Percentiles rank a stretch among this genome's conserved stretches.
Evolutionary conservation across 1,140 invertebrate genomes (phyloP).

Genomic region (Aphidius gifuensis): DNA sequence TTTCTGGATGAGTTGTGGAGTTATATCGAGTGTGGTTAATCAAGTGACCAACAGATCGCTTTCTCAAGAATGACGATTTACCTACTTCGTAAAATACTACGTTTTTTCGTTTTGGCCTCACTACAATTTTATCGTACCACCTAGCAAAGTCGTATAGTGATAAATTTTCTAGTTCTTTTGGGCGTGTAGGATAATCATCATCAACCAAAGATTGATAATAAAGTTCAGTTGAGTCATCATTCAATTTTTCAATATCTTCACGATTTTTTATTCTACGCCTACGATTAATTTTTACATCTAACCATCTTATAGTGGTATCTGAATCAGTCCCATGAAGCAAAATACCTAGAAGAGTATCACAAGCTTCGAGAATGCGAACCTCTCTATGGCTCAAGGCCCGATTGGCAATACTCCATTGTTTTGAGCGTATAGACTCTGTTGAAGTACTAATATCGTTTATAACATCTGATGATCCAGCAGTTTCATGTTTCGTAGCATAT

Average conservation of each 20-base stretch:
- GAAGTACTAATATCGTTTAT: slow-evolving; percentile 27
- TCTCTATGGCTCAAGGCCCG: slow-evolving; percentile 29
- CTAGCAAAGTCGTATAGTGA: slow-evolving; percentile 12
- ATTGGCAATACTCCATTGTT: slow-evolving; percentile 29
- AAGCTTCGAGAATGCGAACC: slow-evolving; percentile 29
- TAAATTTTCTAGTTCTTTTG: slow-evolving; percentile 4
- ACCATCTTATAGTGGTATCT: slow-evolving; percentile 31
- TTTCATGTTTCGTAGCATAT: slow-evolving; percentile 33
- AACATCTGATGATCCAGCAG: slow-evolving; percentile 21
- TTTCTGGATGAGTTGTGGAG: slow-evolving; percentile 31
- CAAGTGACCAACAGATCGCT: slow-evolving; percentile 29
- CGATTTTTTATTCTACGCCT: slow-evolving; percentile 26
- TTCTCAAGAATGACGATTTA: slow-evolving; percentile 26
- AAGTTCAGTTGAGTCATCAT: slow-evolving; percentile 26
- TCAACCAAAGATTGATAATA: slow-evolving; percentile 25
- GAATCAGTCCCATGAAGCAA: slow-evolving; percentile 30
- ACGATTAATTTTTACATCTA: slow-evolving; percentile 30
- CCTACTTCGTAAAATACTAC: slow-evolving; percentile 24
- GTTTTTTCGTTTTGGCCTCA: slow-evolving; percentile 22
- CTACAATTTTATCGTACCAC: slow-evolving; percentile 23
- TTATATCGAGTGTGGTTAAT: slow-evolving; percentile 36
- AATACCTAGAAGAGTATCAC: slow-evolving; percentile 29
- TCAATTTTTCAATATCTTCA: slow-evolving; percentile 25
- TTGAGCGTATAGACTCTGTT: slow-evolving; percentile 24
- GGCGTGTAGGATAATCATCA: slow-evolving; percentile 22